Conservation (phyloP, 2,888 invertebrate genomes). For the Parnassius smintheus region DNA sequence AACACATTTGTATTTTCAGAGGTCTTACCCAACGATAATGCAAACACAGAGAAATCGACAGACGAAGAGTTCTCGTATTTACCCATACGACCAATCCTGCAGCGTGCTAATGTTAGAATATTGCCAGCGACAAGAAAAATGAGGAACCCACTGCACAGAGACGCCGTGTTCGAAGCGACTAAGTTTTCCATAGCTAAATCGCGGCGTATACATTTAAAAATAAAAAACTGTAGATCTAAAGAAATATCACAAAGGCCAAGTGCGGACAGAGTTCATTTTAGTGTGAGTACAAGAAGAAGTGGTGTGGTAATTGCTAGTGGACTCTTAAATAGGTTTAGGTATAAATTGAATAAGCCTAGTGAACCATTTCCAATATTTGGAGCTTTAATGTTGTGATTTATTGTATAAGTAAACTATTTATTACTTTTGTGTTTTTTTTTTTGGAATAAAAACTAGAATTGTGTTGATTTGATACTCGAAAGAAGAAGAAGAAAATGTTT, state of each 20-base stretch:
- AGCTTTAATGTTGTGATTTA: constrained; percentile 56
- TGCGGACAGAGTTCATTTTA: constrained; percentile 34
- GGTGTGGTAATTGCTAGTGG: constrained; percentile 60
- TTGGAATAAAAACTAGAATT: background rate
- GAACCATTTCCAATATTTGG: constrained; percentile 66
- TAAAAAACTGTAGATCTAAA: constrained; percentile 55
- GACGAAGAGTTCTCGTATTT: constrained; percentile 58
- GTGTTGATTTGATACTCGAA: no score
- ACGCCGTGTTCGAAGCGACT: constrained; percentile 58
- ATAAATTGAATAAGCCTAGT: constrained; percentile 53
- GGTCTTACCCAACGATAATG: constrained; percentile 38
- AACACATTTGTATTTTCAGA: constrained; percentile 41
- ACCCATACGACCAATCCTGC: constrained; percentile 46
- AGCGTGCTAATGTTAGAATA: constrained; percentile 52
- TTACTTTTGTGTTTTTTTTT: constrained; percentile 8
- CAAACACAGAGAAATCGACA: constrained; percentile 41
- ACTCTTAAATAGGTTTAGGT: constrained; percentile 67
- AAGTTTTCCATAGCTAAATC: constrained; percentile 43
- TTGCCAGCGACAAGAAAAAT: constrained; percentile 39
- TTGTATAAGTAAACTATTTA: constrained; percentile 25
- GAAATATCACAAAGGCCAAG: constrained; percentile 22
- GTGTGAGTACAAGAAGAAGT: constrained; percentile 28
- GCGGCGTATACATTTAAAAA: constrained; percentile 52
- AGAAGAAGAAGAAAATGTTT: no score
- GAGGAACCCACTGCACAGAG: constrained; percentile 45